These are phyloP conservation scores for Furcula furcula DNA, from an alignment of 2,888 invertebrate genomes.

Conservation along the genomic window DNA sequence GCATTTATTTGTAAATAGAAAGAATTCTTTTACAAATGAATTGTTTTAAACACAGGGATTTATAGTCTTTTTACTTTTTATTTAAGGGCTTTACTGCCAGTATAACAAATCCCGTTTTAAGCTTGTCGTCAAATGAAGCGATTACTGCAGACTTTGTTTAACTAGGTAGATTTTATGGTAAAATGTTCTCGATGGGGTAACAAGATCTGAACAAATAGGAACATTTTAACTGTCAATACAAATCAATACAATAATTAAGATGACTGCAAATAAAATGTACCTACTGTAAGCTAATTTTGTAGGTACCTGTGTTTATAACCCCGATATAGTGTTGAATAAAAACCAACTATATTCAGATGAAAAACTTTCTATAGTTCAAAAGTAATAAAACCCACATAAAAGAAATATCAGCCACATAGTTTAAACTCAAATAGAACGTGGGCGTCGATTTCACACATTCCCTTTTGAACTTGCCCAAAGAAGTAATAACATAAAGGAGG, in stretches of 20 bases:
- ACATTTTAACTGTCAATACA: no score
- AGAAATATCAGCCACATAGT: not conserved
- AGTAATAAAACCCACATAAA: not conserved
- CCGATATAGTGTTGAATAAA: no score
- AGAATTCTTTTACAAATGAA: not conserved
- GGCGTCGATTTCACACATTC: not conserved
- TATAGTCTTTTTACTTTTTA: not conserved
- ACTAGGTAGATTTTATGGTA: no score
- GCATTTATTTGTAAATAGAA: no score
- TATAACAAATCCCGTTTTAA: not conserved
- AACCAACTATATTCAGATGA: not conserved
- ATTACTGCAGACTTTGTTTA: no score
- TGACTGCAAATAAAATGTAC: no score
- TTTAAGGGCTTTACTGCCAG: not conserved
- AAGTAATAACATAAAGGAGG: conserved; percentile 1
- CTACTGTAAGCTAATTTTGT: no score
- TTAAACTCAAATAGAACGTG: not conserved
- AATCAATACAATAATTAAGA: no score
- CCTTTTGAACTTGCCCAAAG: not conserved
- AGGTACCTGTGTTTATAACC: no score
- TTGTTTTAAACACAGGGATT: not conserved
- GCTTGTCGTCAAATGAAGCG: not conserved
- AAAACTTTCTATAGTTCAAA: not conserved
- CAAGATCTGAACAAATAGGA: no score
- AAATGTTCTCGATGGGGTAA: no score